Evolutionary conservation across 37 sponge, comb jelly and placozoan genomes (phyloP).

Genomic region (Beroe forskalii): DNA sequence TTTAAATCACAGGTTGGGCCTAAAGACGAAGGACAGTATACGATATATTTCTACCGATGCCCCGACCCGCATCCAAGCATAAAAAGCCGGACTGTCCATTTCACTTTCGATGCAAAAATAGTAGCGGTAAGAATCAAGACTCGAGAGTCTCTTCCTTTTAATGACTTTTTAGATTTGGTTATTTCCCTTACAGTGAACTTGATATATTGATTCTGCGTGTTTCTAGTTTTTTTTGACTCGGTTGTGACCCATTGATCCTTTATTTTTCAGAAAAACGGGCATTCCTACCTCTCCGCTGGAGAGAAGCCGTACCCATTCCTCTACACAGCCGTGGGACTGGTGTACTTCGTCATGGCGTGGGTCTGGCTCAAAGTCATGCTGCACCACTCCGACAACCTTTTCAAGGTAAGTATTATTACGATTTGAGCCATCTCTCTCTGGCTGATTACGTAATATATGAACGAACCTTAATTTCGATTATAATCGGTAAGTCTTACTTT

Average conservation of each 20-base stretch:
- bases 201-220: no score
- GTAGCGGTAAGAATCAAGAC: constrained; percentile 28
- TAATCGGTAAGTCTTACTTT: background rate
- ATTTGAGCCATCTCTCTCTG: background rate
- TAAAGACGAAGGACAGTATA: constrained; percentile 52
- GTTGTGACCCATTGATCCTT: no score
- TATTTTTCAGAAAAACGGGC: constrained; percentile 49
- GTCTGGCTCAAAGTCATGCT: constrained; percentile 51
- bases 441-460: background rate
- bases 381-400: constrained; percentile 29
- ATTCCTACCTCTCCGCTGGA: constrained; percentile 25
- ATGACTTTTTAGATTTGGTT: no score
- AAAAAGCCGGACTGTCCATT: background rate
- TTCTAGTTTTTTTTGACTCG: no score
- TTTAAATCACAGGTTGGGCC: background rate
- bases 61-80: background rate
- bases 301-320: background rate
- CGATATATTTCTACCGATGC: constrained; percentile 48
- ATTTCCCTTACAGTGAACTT: no score
- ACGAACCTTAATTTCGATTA: background rate
- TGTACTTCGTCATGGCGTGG: constrained; percentile 45
- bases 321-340: constrained; percentile 21
- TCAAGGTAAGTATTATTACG: constrained; percentile 50
- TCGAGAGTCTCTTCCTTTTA: no score
- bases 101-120: background rate